A percentile compares a stretch with the other conserved stretches of the same genome.
Evolutionary conservation across 1,140 invertebrate genomes (phyloP).

Genomic region (Sesamia nonagrioides): DNA sequence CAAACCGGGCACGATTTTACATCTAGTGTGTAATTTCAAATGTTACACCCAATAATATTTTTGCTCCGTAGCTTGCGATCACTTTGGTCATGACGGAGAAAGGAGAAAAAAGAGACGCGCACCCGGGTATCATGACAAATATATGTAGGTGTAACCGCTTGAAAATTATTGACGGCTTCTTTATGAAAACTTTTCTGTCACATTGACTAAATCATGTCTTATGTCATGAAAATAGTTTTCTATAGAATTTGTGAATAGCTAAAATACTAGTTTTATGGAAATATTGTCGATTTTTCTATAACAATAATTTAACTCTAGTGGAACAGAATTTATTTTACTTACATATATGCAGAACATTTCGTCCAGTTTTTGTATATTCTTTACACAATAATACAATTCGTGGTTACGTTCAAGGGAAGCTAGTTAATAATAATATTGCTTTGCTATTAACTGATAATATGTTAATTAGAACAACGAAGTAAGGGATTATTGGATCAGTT

Average conservation of each 20-base stretch:
- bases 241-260: not conserved
- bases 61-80: too few relatives aligned
- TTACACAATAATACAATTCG: not conserved
- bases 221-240: slow-evolving; percentile 14
- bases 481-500: not conserved
- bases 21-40: too few relatives aligned
- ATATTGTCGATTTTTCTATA: slow-evolving; percentile 1
- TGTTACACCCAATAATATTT: too few relatives aligned
- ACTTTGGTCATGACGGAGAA: too few relatives aligned
- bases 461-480: not conserved
- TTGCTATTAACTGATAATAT: slow-evolving; percentile 23
- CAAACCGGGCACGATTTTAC: too few relatives aligned
- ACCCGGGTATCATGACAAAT: too few relatives aligned
- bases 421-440: not conserved
- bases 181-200: not conserved
- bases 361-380: slow-evolving; percentile 9
- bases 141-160: not conserved
- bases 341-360: not conserved
- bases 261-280: not conserved
- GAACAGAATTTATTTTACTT: not conserved
- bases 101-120: too few relatives aligned
- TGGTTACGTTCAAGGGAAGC: not conserved
- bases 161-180: not conserved
- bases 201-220: not conserved
- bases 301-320: not conserved